Base-by-base conservation (phyloP, 1,140 invertebrate genomes). In the Drosophila sechellia region DNA sequence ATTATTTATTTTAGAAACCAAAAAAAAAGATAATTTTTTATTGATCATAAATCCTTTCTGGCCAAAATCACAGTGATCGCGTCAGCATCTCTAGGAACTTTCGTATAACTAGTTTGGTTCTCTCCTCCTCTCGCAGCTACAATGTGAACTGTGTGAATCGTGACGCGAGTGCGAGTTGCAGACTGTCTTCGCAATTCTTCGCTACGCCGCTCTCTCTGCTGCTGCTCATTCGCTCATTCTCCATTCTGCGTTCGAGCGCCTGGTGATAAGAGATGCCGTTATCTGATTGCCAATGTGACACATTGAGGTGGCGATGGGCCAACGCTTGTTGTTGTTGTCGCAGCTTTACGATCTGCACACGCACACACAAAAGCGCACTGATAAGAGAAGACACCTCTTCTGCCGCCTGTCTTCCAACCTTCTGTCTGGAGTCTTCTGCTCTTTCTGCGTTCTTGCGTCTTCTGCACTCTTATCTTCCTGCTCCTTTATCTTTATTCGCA, bases 231-330 rank as follows among this genome's bases (percentile, higher is more conserved):
- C 39, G 11, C 22, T 42, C 27, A 5, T 50, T 39, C n/a, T 31
- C 27, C 2, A 22, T 22, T 22, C 20, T 22, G 20, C 20, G 20
- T 3, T 22, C 20, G 31, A 35, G 35, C 25, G 55, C 34, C 39
- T 73, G 50, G 25, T 72, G 72, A 81, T 78, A 79, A 81, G 45
- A 39, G 66, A 77, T 78, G 52, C 40, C 39, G 43, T 81, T 83
- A 76, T 76, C 73, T 72, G 59, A 71, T 77, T 65, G 61, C 43
- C 63, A 75, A 69, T 75, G 58, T 71, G 80, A 80, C 80, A 84
- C 60, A 76, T 72, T 81, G 37, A 58, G 77, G 64, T 63, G 76
- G 64, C 76, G 53, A 65, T 71, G 52, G 37, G 57, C 64, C 58
- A 83, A 68, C 59, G 55, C 45, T 43, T 53, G 58, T 56, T 55